These are phyloP conservation scores for Harpegnathos saltator DNA, from an alignment of 1,140 invertebrate species.

Conservation along the genomic window DNA sequence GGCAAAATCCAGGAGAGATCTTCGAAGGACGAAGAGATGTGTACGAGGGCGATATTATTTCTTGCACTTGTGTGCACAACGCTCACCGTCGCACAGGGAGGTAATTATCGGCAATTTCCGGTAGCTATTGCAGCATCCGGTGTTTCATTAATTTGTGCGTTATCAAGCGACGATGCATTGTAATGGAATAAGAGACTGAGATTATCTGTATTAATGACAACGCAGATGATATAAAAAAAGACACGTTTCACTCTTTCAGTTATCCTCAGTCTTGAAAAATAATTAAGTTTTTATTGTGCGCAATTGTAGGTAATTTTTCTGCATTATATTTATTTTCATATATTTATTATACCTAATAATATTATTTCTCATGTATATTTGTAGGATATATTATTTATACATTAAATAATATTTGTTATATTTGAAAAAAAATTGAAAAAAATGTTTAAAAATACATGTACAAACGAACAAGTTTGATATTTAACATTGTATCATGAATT, in stretches of 20 bases:
- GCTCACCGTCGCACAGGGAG: conserved; percentile 12
- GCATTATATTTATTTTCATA: too few species aligned
- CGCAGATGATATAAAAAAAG: too few species aligned
- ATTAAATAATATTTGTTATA: not conserved
- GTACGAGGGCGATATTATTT: conserved; percentile 7
- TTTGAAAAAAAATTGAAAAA: not conserved
- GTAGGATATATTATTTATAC: too few species aligned
- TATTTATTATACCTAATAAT: too few species aligned
- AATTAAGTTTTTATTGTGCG: too few species aligned
- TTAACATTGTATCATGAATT: too few species aligned
- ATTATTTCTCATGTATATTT: too few species aligned
- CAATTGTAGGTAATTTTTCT: too few species aligned
- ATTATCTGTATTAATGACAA: not conserved
- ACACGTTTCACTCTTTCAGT: too few species aligned
- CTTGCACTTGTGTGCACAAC: not conserved
- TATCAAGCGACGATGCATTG: not conserved
- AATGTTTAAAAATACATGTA: too few species aligned
- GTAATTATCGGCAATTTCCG: conserved; percentile 53
- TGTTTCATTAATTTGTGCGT: conserved; percentile 38
- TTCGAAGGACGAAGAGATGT: conserved; percentile 19
- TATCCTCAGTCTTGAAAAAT: too few species aligned
- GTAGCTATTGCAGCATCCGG: conserved; percentile 45
- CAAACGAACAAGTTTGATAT: too few species aligned
- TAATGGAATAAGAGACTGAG: not conserved
- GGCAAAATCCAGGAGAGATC: not conserved